These are phyloP conservation scores for Listrodromus nycthemerus DNA, from an alignment of 2,888 invertebrate genomes.

Conservation along the genomic window DNA sequence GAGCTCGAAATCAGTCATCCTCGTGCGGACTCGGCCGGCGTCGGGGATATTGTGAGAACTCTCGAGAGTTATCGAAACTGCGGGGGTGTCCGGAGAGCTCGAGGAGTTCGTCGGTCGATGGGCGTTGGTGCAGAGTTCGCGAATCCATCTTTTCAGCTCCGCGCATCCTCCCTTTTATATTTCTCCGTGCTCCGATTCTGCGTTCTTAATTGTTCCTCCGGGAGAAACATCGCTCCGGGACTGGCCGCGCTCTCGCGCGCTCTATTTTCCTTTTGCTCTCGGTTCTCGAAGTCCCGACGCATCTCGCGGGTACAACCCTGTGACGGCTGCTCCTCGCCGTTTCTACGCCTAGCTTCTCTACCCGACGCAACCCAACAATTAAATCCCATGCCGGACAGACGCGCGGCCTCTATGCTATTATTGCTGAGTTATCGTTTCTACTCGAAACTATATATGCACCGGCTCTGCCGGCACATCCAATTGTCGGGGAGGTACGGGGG, in stretches of 20 bases:
- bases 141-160: slow-evolving; percentile 45
- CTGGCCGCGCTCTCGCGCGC: slow-evolving; percentile 61
- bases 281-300: slow-evolving; percentile 54
- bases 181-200: slow-evolving; percentile 18
- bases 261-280: slow-evolving; percentile 70
- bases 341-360: slow-evolving; percentile 48
- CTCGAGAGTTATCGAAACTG: background rate
- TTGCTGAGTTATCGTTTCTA: slow-evolving; percentile 81
- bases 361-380: slow-evolving; percentile 80
- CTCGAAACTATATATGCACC: slow-evolving; percentile 56
- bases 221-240: slow-evolving; percentile 37
- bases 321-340: slow-evolving; percentile 73
- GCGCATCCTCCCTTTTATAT: slow-evolving; percentile 41
- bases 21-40: slow-evolving; percentile 23
- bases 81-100: slow-evolving; percentile 4
- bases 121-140: slow-evolving; percentile 50
- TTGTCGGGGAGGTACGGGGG: slow-evolving; percentile 56
- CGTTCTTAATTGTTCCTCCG: slow-evolving; percentile 42
- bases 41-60: slow-evolving; percentile 2
- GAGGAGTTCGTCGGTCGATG: slow-evolving; percentile 14
- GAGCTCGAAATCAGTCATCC: slow-evolving; percentile 67
- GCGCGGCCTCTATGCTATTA: slow-evolving; percentile 77
- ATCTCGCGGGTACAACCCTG: slow-evolving; percentile 71
- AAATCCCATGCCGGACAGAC: slow-evolving; percentile 78
- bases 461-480: slow-evolving; percentile 51